Percentiles rank a stretch among this genome's conserved stretches.
Evolutionary conservation across 1,140 invertebrate genomes (phyloP).

Genomic region (Triops cancriformis): DNA sequence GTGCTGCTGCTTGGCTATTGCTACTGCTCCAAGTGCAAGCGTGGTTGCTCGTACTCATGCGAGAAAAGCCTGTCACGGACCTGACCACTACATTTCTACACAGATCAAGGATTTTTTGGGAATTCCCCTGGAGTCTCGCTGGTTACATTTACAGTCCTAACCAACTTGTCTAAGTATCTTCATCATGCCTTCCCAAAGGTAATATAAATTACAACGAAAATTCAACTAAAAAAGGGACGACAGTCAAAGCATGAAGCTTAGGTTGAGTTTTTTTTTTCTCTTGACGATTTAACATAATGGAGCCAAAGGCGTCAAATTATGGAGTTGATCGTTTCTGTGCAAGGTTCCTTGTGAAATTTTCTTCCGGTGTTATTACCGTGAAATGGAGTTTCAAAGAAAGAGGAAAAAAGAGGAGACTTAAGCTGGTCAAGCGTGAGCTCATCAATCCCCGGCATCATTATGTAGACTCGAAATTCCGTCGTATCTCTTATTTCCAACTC

Average conservation of each 20-base stretch:
- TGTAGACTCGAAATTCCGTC: constrained; percentile 4
- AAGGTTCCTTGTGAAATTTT: not conserved
- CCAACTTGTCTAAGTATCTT: no score
- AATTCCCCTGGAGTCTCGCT: no score
- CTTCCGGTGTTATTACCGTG: not conserved
- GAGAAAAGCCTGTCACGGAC: no score
- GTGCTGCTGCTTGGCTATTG: no score
- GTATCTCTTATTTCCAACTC: not conserved
- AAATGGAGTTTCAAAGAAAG: not conserved
- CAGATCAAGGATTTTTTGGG: no score
- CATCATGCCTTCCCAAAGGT: no score
- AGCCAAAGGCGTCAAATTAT: not conserved
- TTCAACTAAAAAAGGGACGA: not conserved
- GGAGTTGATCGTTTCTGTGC: not conserved
- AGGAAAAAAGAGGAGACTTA: not conserved
- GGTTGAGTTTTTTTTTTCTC: not conserved
- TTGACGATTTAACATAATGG: not conserved
- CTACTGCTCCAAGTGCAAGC: no score
- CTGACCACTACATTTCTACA: no score
- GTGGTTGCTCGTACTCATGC: no score
- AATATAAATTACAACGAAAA: no score
- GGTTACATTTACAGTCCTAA: no score
- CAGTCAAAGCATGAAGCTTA: not conserved
- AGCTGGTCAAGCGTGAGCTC: not conserved
- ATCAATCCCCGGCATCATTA: not conserved